Percentiles rank a stretch among this genome's conserved stretches.
Evolutionary conservation across 2,113 vertebrate species (phyloP).

Genomic region (Lamprologus speciosus): DNA sequence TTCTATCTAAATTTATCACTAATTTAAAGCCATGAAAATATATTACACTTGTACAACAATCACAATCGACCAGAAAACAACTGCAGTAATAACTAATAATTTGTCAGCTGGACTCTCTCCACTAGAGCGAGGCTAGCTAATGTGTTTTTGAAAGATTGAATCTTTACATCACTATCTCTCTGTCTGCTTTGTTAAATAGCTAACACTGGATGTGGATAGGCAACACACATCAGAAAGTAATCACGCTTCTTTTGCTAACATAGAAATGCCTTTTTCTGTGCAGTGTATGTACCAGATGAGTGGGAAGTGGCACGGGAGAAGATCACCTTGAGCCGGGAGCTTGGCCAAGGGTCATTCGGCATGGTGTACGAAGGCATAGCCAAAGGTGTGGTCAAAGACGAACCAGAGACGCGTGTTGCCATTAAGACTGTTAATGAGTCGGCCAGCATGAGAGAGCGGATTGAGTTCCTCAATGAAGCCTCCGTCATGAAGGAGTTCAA

Average conservation of each 20-base stretch:
- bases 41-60: neutral
- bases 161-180: neutral
- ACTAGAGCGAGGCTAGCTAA: neutral
- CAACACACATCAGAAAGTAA: neutral
- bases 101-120: neutral
- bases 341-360: conserved; percentile 97
- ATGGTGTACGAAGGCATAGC: conserved; percentile 98
- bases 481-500: conserved; percentile 99
- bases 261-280: neutral
- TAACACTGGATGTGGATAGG: neutral
- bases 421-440: conserved; percentile 97
- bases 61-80: neutral
- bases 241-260: neutral
- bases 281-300: conserved; percentile 95
- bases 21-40: neutral
- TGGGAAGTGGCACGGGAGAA: conserved; percentile 97
- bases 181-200: neutral
- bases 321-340: conserved; percentile 88
- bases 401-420: conserved; percentile 88
- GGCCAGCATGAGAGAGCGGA: conserved; percentile 93
- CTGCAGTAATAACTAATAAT: neutral
- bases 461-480: conserved; percentile 96
- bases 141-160: neutral
- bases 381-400: conserved; percentile 94
- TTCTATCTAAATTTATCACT: neutral